phyloP scores from a whole-genome alignment of 1,140 invertebrate species.

The Pollicipes pollicipes region DNA sequence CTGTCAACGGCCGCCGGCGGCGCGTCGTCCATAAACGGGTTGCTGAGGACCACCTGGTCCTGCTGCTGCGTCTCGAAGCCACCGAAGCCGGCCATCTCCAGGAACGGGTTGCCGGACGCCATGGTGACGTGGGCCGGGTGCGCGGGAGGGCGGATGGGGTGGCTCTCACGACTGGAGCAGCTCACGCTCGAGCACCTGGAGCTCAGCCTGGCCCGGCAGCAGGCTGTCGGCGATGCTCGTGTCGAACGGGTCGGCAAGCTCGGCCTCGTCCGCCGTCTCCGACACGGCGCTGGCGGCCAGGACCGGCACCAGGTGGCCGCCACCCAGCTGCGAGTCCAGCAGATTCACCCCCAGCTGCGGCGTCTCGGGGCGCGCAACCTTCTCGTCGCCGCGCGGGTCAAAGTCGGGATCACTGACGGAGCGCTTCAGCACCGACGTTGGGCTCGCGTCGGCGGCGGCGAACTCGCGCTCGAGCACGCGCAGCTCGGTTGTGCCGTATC shows the following conservation, averaged over 20 bases:
- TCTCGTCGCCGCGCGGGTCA: not conserved
- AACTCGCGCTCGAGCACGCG: conserved; percentile 16
- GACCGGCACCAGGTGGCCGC: too few relatives aligned
- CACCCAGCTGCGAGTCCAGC: not conserved
- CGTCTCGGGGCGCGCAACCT: not conserved
- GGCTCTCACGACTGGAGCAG: conserved; percentile 17
- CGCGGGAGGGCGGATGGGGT: conserved; percentile 15
- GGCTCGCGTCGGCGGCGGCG: not conserved
- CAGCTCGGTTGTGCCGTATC: conserved; percentile 16
- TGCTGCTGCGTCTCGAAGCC: not conserved
- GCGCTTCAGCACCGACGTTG: not conserved
- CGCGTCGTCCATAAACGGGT: conserved; percentile 24
- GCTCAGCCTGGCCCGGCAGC: conserved; percentile 19
- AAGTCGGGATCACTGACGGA: not conserved
- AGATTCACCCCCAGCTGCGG: not conserved
- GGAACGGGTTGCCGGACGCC: conserved; percentile 21
- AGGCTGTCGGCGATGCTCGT: conserved; percentile 22
- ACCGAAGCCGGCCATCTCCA: conserved; percentile 19
- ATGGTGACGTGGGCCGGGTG: conserved; percentile 10
- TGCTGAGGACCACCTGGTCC: conserved; percentile 12
- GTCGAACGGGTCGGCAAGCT: conserved; percentile 25
- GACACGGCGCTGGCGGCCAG: not conserved
- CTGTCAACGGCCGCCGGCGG: conserved; percentile 23
- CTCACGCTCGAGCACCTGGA: conserved; percentile 20
- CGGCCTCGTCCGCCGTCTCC: conserved; percentile 9